Evolutionary conservation across 53 echinoderm and acorn worm species (phyloP), one percentile per base, ranked within the genome.

Genomic region (Echinarachnius parma): DNA sequence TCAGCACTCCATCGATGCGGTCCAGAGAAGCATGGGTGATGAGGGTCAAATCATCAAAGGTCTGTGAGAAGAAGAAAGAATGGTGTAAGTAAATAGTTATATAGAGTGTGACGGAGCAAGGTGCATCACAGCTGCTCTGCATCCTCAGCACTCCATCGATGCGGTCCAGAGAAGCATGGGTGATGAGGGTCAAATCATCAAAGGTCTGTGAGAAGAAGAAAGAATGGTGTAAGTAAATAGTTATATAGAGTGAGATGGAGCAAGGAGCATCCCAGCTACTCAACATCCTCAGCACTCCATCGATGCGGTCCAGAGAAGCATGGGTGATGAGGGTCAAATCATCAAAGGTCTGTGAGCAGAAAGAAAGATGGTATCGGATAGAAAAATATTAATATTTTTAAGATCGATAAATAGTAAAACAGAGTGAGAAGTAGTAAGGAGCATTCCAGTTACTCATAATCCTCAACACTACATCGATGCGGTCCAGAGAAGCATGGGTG

Each of bases 1-100:
- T 72, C 56, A 89, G 80, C 15, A 93, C 25, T 0, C 69, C 64
- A 60, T 93, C 89, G 56, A 93, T 89, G 59, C 89, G 86, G 61
- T 93, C 89, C 78, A 93, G 72, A 19, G 86, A 89, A 1, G 86
- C 83, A 48, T 93, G 93, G 20, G 93, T 93, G 21, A 93, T 86
- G 21, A 93, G 77, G 46, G 83, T 89, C 20, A 93, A 60, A 19
- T 72, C 74, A 42, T 72, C 42, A 37, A 72, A 72, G 9, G 26
- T 19, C 74, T 72, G 57, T 7, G 11, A 0, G 45, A 65, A n/a
- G n/a, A n/a, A n/a, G n/a, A n/a, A n/a, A n/a, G n/a, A n/a, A n/a
- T n/a, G n/a, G n/a, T n/a, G n/a, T n/a, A n/a, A n/a, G n/a, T n/a
- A n/a, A n/a, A n/a, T n/a, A n/a, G n/a, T n/a, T n/a, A n/a, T n/a